phyloP scores from a whole-genome alignment of 2,797 vertebrate genomes.

The Micromesistius poutassou region DNA sequence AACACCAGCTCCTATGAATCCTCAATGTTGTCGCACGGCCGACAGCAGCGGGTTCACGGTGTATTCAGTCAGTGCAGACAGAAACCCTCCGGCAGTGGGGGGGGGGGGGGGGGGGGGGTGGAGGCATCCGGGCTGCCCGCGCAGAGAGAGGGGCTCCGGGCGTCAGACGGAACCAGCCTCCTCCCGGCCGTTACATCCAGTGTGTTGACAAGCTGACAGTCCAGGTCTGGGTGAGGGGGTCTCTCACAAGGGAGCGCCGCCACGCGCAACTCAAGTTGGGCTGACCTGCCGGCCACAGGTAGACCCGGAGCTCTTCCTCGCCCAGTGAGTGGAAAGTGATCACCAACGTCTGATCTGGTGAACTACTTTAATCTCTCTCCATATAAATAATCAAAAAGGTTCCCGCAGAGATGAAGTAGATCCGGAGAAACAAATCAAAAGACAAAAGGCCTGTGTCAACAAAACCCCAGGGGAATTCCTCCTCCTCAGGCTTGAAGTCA shows the following conservation, averaged over 20 bases:
- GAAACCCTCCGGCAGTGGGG: not conserved
- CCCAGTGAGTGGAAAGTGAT: not conserved
- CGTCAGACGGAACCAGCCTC: not conserved
- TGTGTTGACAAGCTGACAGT: not conserved
- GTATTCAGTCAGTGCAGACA: not conserved
- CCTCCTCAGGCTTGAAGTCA: constrained; percentile 38
- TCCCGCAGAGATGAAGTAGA: constrained; percentile 20
- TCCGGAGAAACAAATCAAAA: not conserved
- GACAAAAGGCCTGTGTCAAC: constrained; percentile 37
- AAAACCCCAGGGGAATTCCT: constrained; percentile 39
- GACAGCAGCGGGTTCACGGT: not conserved
- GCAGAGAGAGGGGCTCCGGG: not conserved
- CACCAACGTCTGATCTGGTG: not conserved
- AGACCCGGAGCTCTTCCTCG: not conserved
- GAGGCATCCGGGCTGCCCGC: not conserved
- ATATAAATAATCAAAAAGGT: not conserved
- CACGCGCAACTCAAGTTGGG: not conserved
- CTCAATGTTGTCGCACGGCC: constrained; percentile 8
- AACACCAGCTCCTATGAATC: constrained; percentile 16
- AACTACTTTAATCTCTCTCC: constrained; percentile 16
- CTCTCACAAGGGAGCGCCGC: not conserved
- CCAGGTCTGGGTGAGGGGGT: not conserved
- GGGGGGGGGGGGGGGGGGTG: not conserved
- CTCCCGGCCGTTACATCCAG: not conserved
- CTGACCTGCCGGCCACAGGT: not conserved